A percentile compares a stretch with the other conserved stretches of the same genome.
Evolutionary conservation across 2,888 invertebrate species (phyloP).

Genomic region (Minunthozetes semirufus): DNA sequence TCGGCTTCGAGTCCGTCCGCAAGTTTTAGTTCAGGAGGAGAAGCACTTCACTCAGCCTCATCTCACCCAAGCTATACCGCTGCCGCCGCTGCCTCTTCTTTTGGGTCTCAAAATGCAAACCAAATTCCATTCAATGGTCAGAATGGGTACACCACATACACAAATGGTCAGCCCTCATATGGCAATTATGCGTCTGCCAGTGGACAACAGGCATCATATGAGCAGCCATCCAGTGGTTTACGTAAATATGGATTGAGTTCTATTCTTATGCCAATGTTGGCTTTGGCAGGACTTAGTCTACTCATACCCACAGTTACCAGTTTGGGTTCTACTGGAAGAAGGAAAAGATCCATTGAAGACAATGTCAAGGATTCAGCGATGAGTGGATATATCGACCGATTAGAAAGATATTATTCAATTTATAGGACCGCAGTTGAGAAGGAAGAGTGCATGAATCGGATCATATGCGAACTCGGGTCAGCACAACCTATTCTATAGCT

Average conservation of each 20-base stretch:
- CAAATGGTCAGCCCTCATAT: slow-evolving; percentile 18
- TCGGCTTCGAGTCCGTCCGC: background rate
- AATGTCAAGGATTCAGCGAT: slow-evolving; percentile 37
- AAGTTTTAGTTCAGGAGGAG: slow-evolving; percentile 22
- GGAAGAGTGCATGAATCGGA: slow-evolving; percentile 44
- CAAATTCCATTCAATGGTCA: slow-evolving; percentile 29
- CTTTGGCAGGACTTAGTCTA: slow-evolving; percentile 43
- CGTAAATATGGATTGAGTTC: slow-evolving; percentile 42
- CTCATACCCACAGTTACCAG: slow-evolving; percentile 43
- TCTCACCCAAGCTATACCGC: slow-evolving; percentile 14
- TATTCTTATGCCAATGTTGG: slow-evolving; percentile 43
- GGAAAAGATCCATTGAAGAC: slow-evolving; percentile 39
- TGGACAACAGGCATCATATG: slow-evolving; percentile 32
- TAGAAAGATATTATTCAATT: slow-evolving; percentile 43
- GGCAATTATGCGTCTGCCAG: slow-evolving; percentile 34
- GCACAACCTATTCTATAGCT: background rate
- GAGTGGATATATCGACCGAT: slow-evolving; percentile 41
- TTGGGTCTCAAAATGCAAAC: slow-evolving; percentile 24
- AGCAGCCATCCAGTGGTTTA: slow-evolving; percentile 30
- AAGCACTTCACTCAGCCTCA: slow-evolving; percentile 15
- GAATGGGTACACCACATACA: background rate
- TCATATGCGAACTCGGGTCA: slow-evolving; percentile 43
- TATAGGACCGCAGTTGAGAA: slow-evolving; percentile 43
- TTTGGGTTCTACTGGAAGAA: slow-evolving; percentile 38
- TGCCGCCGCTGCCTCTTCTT: background rate